Evolutionary conservation across 1,140 invertebrate species (phyloP).

Genomic region (Drosophila gunungcola): DNA sequence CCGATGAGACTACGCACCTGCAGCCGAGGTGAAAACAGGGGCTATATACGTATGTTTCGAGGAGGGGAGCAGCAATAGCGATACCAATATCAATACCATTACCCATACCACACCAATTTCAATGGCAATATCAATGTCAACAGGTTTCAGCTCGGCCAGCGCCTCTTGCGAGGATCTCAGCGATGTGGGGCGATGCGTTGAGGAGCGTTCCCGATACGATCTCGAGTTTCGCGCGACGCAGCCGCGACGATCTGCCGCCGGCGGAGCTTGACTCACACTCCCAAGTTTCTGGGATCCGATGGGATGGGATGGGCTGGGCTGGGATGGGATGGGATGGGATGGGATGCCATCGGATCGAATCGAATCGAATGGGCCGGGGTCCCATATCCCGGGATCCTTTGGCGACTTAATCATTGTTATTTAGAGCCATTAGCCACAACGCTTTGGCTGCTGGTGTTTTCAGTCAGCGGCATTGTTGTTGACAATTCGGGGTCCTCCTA

Average conservation of each 20-base stretch:
- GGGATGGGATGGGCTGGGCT: not conserved
- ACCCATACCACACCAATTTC: conserved; percentile 41
- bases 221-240: conserved; percentile 54
- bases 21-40: not conserved
- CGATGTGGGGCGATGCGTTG: conserved; percentile 32
- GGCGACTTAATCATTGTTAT: conserved; percentile 79
- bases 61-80: conserved; percentile 40
- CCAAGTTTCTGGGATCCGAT: not conserved
- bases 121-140: conserved; percentile 76
- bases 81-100: conserved; percentile 74
- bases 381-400: conserved; percentile 20
- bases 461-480: conserved; percentile 69
- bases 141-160: conserved; percentile 50
- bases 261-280: conserved; percentile 45
- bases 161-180: conserved; percentile 33
- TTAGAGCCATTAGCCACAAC: conserved; percentile 70
- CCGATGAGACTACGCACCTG: conserved; percentile 38
- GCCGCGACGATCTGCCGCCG: conserved; percentile 38
- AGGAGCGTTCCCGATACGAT: conserved; percentile 44
- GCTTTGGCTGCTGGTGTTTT: conserved; percentile 74
- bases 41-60: conserved; percentile 2
- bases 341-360: not conserved
- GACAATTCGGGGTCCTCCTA: conserved; percentile 62
- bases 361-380: conserved; percentile 2
- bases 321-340: not conserved